These are phyloP conservation scores for Vidua macroura DNA, from an alignment of 2,113 vertebrate genomes.

Conservation along the genomic window DNA sequence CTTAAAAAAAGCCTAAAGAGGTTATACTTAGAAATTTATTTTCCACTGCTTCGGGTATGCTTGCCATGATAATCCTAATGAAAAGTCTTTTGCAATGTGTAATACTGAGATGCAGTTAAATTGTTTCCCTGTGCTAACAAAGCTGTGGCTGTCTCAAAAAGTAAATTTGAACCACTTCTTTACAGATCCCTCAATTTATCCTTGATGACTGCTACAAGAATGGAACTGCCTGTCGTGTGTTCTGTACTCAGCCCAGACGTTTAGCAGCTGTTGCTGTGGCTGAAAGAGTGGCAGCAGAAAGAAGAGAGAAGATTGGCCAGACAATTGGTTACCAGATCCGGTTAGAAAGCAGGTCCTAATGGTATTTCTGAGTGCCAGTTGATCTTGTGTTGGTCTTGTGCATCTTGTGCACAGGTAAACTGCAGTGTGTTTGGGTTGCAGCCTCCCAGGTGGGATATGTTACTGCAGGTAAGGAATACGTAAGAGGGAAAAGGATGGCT, in stretches of 20 bases:
- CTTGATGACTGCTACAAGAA: conserved; percentile 86
- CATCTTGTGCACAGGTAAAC: background rate
- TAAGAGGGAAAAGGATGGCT: background rate
- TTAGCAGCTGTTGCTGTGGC: conserved; percentile 91
- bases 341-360: conserved; percentile 89
- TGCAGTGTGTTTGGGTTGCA: background rate
- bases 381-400: background rate
- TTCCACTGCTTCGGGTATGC: rapidly evolving
- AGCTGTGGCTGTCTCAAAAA: background rate
- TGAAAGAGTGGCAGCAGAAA: conserved; percentile 92
- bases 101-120: background rate
- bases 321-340: conserved; percentile 88
- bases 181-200: conserved; percentile 94
- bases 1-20: background rate
- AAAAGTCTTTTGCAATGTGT: background rate
- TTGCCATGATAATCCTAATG: background rate
- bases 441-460: background rate
- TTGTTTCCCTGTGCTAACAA: background rate
- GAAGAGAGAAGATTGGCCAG: conserved; percentile 89
- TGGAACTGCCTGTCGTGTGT: conserved; percentile 86
- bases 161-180: background rate
- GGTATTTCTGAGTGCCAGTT: background rate
- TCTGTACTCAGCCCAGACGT: conserved; percentile 92
- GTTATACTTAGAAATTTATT: background rate
- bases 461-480: background rate